Evolutionary conservation across 2,113 vertebrate species (phyloP).

Genomic region (Cyanistes caeruleus): DNA sequence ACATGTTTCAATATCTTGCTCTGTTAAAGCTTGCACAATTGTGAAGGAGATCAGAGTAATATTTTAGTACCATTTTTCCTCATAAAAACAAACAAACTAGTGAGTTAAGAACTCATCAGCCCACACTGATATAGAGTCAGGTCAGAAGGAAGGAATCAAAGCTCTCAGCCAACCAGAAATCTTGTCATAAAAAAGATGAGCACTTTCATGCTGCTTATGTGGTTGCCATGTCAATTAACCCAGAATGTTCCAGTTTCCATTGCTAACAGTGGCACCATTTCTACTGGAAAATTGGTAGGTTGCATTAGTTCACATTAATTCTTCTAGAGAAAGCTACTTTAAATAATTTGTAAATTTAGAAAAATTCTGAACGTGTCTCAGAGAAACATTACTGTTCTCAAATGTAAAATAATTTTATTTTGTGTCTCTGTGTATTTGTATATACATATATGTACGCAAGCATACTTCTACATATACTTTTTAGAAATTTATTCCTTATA

Average conservation of each 20-base stretch:
- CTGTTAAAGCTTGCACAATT: not conserved
- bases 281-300: not conserved
- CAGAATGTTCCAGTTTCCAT: not conserved
- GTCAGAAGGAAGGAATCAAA: constrained; percentile 31
- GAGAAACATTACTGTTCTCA: not conserved
- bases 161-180: not conserved
- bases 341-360: not conserved
- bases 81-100: not conserved
- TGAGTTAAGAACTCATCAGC: not conserved
- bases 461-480: not conserved
- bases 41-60: not conserved
- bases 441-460: rapidly evolving
- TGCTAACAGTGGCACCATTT: not conserved
- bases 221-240: constrained; percentile 1
- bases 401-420: not conserved
- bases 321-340: not conserved
- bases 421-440: not conserved
- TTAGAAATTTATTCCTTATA: not conserved
- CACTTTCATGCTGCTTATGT: not conserved
- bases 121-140: not conserved
- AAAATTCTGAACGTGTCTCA: not conserved
- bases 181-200: not conserved
- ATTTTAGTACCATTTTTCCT: not conserved
- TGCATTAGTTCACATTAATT: not conserved
- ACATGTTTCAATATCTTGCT: not conserved